Conservation (phyloP, 2,113 vertebrate species). For the Cygnus atratus region DNA sequence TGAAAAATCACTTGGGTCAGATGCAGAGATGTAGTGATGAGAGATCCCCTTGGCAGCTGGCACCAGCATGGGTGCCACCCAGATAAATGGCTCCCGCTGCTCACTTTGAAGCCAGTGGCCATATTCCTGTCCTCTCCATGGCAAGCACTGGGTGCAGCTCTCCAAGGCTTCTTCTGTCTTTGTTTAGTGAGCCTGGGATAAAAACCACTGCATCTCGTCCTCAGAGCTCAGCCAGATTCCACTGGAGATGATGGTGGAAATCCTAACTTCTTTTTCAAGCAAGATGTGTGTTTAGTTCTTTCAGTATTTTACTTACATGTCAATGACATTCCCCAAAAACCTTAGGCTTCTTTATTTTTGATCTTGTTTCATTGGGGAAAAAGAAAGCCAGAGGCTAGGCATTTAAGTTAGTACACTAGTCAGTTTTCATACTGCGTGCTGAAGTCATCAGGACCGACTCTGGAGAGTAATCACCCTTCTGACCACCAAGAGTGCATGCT, state of each 20-base stretch:
- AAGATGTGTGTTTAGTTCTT: neutral
- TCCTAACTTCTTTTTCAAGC: neutral
- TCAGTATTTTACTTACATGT: neutral
- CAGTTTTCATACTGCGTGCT: neutral
- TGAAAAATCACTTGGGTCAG: neutral
- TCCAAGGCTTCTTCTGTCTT: neutral
- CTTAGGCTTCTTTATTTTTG: neutral
- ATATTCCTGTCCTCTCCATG: neutral
- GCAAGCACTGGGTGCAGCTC: neutral
- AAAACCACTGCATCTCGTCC: neutral
- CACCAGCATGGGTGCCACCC: accelerated
- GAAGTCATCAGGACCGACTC: neutral
- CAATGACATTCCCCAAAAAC: neutral
- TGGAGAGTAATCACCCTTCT: neutral
- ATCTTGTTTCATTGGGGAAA: neutral
- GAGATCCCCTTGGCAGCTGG: neutral
- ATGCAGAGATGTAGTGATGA: neutral
- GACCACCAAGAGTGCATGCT: neutral
- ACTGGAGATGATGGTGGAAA: neutral
- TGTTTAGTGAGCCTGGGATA: neutral
- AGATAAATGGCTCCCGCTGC: neutral
- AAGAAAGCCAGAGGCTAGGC: neutral
- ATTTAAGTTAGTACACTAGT: neutral
- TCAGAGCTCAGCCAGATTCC: neutral
- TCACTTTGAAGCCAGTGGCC: neutral